A percentile compares a stretch with the other conserved stretches of the same genome.
Conservation (phyloP, 1,140 invertebrate genomes). For the Elysia chlorotica region DNA sequence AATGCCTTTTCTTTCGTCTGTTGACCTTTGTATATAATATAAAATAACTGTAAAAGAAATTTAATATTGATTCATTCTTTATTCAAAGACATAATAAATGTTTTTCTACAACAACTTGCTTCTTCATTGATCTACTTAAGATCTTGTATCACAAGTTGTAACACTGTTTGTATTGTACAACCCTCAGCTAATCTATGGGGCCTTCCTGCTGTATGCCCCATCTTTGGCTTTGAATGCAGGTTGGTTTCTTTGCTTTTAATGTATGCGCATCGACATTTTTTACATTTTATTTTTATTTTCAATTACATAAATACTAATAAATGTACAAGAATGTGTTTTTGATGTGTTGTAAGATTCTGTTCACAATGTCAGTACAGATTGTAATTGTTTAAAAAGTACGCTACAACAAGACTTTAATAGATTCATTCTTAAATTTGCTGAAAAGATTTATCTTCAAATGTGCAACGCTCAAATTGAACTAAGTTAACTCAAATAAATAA, state of each 20-base stretch:
- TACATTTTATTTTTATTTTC: conserved; percentile 7
- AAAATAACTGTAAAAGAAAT: not conserved
- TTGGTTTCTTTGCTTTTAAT: conserved; percentile 7
- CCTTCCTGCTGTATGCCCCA: conserved; percentile 90
- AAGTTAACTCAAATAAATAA: no score
- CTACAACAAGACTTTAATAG: no score
- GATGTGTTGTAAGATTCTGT: not conserved
- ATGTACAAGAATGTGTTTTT: not conserved
- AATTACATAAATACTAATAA: conserved; percentile 9
- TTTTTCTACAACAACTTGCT: not conserved
- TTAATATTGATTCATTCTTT: not conserved
- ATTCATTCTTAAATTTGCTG: no score
- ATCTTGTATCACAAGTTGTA: not conserved
- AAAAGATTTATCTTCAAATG: no score
- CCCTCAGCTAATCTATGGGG: conserved; percentile 86
- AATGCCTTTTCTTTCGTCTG: no score
- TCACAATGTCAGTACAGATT: not conserved
- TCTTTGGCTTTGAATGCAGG: conserved; percentile 86
- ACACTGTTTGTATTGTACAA: no score
- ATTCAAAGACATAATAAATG: not conserved
- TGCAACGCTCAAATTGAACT: no score
- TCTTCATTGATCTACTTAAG: not conserved
- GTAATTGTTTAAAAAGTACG: not conserved
- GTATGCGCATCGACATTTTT: not conserved
- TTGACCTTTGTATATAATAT: not conserved